Evolutionary conservation across 1,140 invertebrate species (phyloP).

Genomic region (Macrobrachium nipponense): DNA sequence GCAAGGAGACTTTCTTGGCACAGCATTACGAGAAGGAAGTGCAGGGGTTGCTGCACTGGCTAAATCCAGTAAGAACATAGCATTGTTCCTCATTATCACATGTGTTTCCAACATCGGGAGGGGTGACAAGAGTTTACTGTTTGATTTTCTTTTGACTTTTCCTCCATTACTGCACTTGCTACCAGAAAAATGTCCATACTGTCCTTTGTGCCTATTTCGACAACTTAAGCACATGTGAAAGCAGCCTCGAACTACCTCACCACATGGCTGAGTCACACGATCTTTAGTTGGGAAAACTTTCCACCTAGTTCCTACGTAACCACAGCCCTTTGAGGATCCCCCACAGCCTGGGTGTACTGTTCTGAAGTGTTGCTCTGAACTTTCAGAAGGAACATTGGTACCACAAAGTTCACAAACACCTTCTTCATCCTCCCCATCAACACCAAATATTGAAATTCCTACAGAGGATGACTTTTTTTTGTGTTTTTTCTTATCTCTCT

Average conservation of each 20-base stretch:
- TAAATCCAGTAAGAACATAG: constrained; percentile 92
- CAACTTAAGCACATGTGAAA: constrained; percentile 92
- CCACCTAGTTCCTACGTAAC: constrained; percentile 84
- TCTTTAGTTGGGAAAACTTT: constrained; percentile 77
- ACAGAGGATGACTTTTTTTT: constrained; percentile 65
- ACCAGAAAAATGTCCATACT: constrained; percentile 49
- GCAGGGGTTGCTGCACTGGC: constrained; percentile 75
- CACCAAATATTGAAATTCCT: constrained; percentile 42
- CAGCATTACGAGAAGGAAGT: constrained; percentile 41
- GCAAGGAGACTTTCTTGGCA: constrained; percentile 55
- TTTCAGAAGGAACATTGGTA: constrained; percentile 78
- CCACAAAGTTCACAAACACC: constrained; percentile 90
- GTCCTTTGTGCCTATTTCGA: constrained; percentile 79
- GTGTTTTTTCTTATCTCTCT: constrained; percentile 66
- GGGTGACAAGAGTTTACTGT: constrained; percentile 65
- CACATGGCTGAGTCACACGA: constrained; percentile 90
- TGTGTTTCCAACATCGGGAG: constrained; percentile 75
- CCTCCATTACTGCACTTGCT: constrained; percentile 67
- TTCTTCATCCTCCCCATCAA: constrained; percentile 69
- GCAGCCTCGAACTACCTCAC: constrained; percentile 84
- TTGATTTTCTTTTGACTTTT: constrained; percentile 67
- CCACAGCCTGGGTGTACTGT: constrained; percentile 91
- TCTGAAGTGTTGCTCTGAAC: constrained; percentile 83
- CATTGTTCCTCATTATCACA: constrained; percentile 90
- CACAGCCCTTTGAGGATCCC: constrained; percentile 84